Evolutionary conservation across 2,797 vertebrate species (phyloP).

Genomic region (Miichthys miiuy): DNA sequence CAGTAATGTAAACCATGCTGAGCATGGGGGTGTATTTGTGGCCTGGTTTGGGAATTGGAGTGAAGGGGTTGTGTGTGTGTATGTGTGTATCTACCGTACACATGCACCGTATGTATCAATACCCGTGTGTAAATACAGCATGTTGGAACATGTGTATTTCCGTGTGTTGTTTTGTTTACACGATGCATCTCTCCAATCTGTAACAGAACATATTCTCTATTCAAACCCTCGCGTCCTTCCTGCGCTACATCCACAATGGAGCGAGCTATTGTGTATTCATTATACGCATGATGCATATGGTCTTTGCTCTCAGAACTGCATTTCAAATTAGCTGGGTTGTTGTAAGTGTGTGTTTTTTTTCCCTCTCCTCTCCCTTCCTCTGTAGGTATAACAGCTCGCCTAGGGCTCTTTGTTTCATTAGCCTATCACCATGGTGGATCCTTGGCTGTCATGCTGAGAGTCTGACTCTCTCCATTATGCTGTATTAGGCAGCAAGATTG

Average conservation of each 20-base stretch:
- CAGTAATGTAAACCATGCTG: constrained; percentile 47
- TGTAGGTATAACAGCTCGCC: constrained; percentile 60
- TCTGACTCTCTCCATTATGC: constrained; percentile 67
- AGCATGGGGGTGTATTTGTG: constrained; percentile 35
- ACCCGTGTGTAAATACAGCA: constrained; percentile 5
- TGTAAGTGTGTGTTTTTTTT: constrained; percentile 22
- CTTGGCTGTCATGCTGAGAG: constrained; percentile 64
- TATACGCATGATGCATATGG: constrained; percentile 51
- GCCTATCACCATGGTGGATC: constrained; percentile 64
- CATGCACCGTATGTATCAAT: constrained; percentile 16
- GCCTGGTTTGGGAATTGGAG: constrained; percentile 32
- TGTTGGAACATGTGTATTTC: constrained; percentile 21
- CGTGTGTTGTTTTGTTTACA: constrained; percentile 28
- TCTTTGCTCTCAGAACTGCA: constrained; percentile 41
- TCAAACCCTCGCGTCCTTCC: constrained; percentile 45
- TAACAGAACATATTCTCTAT: constrained; percentile 34
- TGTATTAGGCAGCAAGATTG: constrained; percentile 65
- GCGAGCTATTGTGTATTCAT: constrained; percentile 52
- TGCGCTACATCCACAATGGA: constrained; percentile 29
- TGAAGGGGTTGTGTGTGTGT: not conserved
- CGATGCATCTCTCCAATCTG: constrained; percentile 24
- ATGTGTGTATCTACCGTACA: constrained; percentile 2
- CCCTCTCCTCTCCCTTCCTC: constrained; percentile 2
- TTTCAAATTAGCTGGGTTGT: constrained; percentile 61
- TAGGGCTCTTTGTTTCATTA: constrained; percentile 76